Conservation (phyloP, 2,113 vertebrate species). For the Callionymus lyra region DNA sequence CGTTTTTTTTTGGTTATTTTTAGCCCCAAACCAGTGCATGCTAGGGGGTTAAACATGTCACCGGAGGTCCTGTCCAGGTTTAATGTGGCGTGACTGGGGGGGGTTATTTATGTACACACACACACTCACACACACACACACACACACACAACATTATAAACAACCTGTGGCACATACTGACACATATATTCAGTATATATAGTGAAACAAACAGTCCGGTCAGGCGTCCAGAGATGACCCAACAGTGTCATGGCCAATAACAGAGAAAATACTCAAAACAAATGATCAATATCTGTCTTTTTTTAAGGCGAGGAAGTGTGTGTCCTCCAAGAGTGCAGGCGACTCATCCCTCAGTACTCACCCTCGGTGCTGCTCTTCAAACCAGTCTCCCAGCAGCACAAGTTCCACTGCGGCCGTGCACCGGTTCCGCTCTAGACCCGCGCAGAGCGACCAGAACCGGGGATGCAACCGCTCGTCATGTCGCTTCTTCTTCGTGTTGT, state of each 20-base stretch:
- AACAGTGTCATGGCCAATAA: neutral
- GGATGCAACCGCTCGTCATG: neutral
- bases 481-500: too few relatives aligned
- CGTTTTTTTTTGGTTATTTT: too few relatives aligned
- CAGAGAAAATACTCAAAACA: neutral
- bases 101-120: neutral
- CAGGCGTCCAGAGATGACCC: neutral
- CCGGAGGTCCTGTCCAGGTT: neutral
- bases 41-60: neutral
- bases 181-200: neutral
- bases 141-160: conserved; percentile 1
- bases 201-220: too few relatives aligned
- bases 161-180: conserved; percentile 43
- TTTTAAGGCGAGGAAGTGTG: too few relatives aligned
- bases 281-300: too few relatives aligned
- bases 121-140: neutral
- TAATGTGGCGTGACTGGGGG: neutral
- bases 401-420: conserved; percentile 12
- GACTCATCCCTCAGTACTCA: conserved; percentile 36
- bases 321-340: neutral
- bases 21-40: neutral
- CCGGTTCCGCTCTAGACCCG: too few relatives aligned
- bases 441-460: too few relatives aligned
- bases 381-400: conserved; percentile 16
- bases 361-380: conserved; percentile 27